Percentiles rank a stretch among this genome's conserved stretches.
Evolutionary conservation across 2,113 vertebrate genomes (phyloP).

Genomic region (Taurulus bubalis): DNA sequence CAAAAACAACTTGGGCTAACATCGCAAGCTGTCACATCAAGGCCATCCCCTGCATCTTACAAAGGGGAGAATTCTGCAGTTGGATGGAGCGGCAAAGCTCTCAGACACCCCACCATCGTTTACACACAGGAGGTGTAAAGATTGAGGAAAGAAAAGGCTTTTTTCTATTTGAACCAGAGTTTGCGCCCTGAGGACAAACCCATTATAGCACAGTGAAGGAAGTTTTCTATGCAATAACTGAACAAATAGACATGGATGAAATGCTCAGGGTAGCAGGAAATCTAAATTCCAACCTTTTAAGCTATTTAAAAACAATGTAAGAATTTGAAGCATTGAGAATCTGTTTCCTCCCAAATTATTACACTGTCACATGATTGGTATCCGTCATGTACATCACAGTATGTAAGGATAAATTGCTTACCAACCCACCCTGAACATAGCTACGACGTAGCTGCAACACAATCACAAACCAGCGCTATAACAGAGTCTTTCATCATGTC

Average conservation of each 20-base stretch:
- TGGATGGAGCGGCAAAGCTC: conserved; percentile 56
- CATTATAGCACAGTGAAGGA: conserved; percentile 61
- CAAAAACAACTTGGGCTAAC: conserved; percentile 84
- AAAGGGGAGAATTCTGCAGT: conserved; percentile 71
- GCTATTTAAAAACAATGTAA: conserved; percentile 30
- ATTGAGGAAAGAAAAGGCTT: conserved; percentile 11
- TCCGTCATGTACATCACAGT: conserved; percentile 20
- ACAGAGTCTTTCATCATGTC: conserved; percentile 74
- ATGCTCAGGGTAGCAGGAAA: conserved; percentile 32
- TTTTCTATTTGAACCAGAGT: conserved; percentile 68
- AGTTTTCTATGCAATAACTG: conserved; percentile 62
- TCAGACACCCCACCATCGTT: conserved; percentile 60
- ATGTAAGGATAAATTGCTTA: conserved; percentile 25
- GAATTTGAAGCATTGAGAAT: neutral
- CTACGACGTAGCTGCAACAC: conserved; percentile 49
- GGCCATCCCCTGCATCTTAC: conserved; percentile 75
- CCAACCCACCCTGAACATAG: conserved; percentile 20
- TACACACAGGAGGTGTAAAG: conserved; percentile 65
- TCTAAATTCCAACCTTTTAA: conserved; percentile 43
- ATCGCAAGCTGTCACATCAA: conserved; percentile 82
- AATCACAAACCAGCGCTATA: conserved; percentile 67
- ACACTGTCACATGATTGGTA: conserved; percentile 28
- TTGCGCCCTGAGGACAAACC: conserved; percentile 69
- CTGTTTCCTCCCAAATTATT: conserved; percentile 22
- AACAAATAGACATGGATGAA: conserved; percentile 59